Base-by-base conservation (phyloP, 2,797 vertebrate species). In the Peromyscus aztecus region DNA sequence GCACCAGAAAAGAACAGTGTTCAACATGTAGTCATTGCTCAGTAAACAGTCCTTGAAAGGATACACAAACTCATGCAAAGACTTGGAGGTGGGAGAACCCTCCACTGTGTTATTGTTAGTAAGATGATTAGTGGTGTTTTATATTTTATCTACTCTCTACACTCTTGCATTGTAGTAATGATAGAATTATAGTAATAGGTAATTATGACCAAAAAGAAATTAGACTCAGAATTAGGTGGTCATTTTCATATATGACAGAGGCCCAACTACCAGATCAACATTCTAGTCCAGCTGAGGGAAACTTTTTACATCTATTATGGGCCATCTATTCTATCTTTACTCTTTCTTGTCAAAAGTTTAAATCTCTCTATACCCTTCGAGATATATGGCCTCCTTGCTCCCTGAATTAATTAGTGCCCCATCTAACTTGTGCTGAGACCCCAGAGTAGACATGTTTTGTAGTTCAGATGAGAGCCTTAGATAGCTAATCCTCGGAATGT, bases 141-240 rank as follows among this genome's bases (percentile, higher is more conserved):
- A 11, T 80, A 94, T 90, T 91, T 97, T 92, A 14, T 95, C 84
- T 87, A 34, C 61, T 52, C 78, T 96, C 75, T 65, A 49, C 88
- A 94, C 82, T 76, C 97, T 90, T 92, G 67, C 69, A 88, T 31
- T 97, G 57, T 92, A 87, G 80, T 96, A 93, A 89, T 90, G 95
- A 95, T 77, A 73, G 90, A 75, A 87, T 96, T 75, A 90, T 85
- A 94, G 96, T 93, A 92, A 90, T 27, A 94, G 93, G 34, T 94
- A 94, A 91, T 96, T 94, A 96, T 90, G 76, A 95, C 73, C 67
- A 59, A 81, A 85, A 89, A 55, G 78, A 91, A 93, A 94, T 87
- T 49, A 67, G 78, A 89, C 55, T 24, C 40, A 49, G 89, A 88
- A 89, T 90, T 11, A 52, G 80, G 69, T 19, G 57, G 55, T 95